Conservation (phyloP, 2,113 vertebrate species). For the Gallinago paraguaiae region DNA sequence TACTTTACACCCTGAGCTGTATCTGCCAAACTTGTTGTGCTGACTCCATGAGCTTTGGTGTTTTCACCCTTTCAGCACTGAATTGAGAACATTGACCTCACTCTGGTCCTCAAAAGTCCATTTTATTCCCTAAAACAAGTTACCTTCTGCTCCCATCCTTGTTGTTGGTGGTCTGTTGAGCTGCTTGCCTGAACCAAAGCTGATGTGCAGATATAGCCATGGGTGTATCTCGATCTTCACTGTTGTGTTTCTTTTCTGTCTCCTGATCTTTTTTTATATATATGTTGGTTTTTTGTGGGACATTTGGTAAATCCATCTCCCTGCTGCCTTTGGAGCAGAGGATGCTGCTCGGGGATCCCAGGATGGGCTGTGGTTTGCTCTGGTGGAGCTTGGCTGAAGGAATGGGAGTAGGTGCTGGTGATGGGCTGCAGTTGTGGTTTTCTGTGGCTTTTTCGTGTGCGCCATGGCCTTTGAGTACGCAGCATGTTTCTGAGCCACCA, state of each 20-base stretch:
- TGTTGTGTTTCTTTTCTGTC: accelerated
- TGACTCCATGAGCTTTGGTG: not conserved
- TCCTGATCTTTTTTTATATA: not conserved
- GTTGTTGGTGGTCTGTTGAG: not conserved
- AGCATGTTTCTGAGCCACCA: not conserved
- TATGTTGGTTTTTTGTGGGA: too few species aligned
- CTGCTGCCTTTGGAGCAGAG: not conserved
- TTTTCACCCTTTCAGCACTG: not conserved
- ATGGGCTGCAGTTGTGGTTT: not conserved
- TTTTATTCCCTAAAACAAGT: not conserved
- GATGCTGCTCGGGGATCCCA: not conserved
- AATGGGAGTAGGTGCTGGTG: not conserved
- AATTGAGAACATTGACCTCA: not conserved
- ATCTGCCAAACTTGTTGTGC: not conserved
- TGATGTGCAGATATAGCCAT: not conserved
- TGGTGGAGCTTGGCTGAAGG: not conserved
- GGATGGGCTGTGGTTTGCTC: not conserved
- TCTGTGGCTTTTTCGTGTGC: not conserved
- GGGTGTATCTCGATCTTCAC: not conserved
- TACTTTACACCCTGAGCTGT: not conserved
- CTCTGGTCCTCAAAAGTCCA: not conserved
- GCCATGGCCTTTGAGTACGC: not conserved
- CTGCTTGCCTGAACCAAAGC: not conserved
- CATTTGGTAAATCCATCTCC: accelerated
- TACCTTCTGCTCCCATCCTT: not conserved